Base-by-base conservation (phyloP, 2,113 vertebrate species). In the Rhabdomys dilectus region DNA sequence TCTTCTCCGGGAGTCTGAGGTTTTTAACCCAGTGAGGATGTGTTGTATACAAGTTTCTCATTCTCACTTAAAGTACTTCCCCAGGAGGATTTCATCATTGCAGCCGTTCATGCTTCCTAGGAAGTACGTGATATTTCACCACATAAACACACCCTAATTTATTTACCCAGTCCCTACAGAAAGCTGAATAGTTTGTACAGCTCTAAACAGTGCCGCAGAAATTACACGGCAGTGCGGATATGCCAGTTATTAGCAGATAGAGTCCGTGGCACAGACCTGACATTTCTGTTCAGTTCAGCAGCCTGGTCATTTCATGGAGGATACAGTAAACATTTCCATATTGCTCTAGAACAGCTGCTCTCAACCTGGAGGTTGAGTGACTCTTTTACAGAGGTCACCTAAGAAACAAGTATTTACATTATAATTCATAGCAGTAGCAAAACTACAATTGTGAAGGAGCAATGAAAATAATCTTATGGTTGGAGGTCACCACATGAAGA, bases 61-160 rank as follows among this genome's bases (percentile, higher is more conserved):
- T 84, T 87, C 76, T 13, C 80, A 87, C 34, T 12, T 84, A 72
- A 84, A 90, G 87, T 53, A 11, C 91, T 88, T 92, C 76, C 91
- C 78, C 11, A 9, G 84, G 51, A 76, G 24, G 42, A 34, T 66
- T 85, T 80, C 31, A 84, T 48, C 48, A 92, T 48, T 62, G 13
- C 39, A 34, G 24, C 31, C 77, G 88, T 42, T 19, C 21, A 58
- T 53, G 96, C 58, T 90, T 93, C 81, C 80, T 39, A 39, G 42
- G 19, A 26, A 34, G 53, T 75, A 64, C 13, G 34, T 62, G 29
- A 36, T 87, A 70, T 73, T 78, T 86, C 77, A 62, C 39, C 58
- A 26, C 51, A 53, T 36, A 16, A 26, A 60, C 4, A 42, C 29
- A 70, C 76, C 36, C 56, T 76, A 66, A 73, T 81, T 93, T 89